Evolutionary conservation across 1,140 invertebrate species (phyloP), one percentile per base, ranked within the genome.

Genomic region (Drosophila asahinai): DNA sequence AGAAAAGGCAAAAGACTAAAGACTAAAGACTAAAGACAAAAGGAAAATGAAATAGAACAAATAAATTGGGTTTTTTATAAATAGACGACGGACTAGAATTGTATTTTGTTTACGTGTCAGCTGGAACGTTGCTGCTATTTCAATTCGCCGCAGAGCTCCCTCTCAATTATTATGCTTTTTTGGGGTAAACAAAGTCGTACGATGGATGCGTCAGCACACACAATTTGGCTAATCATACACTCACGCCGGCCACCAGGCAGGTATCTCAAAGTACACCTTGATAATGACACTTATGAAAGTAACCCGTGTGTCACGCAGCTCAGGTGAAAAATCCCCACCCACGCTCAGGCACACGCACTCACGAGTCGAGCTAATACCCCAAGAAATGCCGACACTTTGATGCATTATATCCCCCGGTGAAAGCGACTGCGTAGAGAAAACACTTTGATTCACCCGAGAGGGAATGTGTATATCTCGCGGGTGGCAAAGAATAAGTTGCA

Each of bases 201-300:
- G 71, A 73, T 73, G 30, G 55, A 61, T 72, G 67, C 68, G 77
- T 81, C 80, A 81, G 77, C 57, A 48, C 42, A n/a, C 65, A 62
- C 36, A 36, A 52, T 67, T 54, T 15, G 27, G 27, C 77, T 67
- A 84, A 83, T 83, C 81, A 58, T 62, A 54, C 65, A 60, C 57
- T n/a, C 40, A 33, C 27, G 62, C 36, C 7, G 43, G 17, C 60
- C 33, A 36, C 30, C 30, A 33, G 38, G 15, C 38, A 40, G 5
- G 40, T 42, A 42, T 42, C 40, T 42, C 54, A 52, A 43, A 51
- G 54, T 64, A 45, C 54, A 12, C 45, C 48, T 15, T 62, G 78
- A 68, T 70, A 77, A 68, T 75, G 76, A 52, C 45, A 81, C 84
- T 84, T 84, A 81, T 65, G 73, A 84, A 81, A 80, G 61, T 67